Conservation (phyloP, 1,140 invertebrate species). For the Ceratosolen fusciceps region DNA sequence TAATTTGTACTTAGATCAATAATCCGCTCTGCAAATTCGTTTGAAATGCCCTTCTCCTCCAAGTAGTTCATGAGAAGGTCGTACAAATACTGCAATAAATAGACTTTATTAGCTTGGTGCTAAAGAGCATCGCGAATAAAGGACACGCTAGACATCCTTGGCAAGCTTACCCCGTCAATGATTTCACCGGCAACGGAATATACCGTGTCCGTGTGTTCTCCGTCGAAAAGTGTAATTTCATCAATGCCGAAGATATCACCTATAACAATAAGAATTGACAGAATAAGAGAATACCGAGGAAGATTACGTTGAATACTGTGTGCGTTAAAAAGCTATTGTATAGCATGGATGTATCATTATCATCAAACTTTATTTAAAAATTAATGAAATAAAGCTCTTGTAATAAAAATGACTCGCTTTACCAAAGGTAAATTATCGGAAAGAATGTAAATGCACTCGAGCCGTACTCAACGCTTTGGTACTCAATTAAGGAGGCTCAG, state of each 20-base stretch:
- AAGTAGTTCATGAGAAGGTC: slow-evolving; percentile 94
- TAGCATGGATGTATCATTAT: slow-evolving; percentile 50
- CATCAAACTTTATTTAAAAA: slow-evolving; percentile 9
- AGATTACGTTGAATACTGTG: no score
- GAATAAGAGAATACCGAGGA: neutral
- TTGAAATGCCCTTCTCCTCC: slow-evolving; percentile 92
- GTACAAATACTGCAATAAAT: slow-evolving; percentile 86
- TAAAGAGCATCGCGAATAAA: neutral
- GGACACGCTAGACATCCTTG: neutral
- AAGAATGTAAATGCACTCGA: slow-evolving; percentile 45
- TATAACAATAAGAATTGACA: slow-evolving; percentile 62
- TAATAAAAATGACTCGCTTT: slow-evolving; percentile 58
- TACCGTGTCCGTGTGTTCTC: slow-evolving; percentile 85
- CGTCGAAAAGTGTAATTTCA: slow-evolving; percentile 87
- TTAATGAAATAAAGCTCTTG: slow-evolving; percentile 38
- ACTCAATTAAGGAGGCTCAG: no score
- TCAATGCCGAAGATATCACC: slow-evolving; percentile 91
- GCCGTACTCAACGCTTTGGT: slow-evolving; percentile 66
- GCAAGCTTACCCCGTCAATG: slow-evolving; percentile 83
- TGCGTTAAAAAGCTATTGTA: slow-evolving; percentile 5
- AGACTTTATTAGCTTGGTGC: slow-evolving; percentile 45
- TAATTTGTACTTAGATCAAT: slow-evolving; percentile 89
- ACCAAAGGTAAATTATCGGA: slow-evolving; percentile 63
- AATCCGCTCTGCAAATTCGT: slow-evolving; percentile 91
- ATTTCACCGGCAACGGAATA: slow-evolving; percentile 92